Evolutionary conservation across 2,797 vertebrate species (phyloP), one percentile per base, ranked within the genome.

Genomic region (Alfaro cultratus): DNA sequence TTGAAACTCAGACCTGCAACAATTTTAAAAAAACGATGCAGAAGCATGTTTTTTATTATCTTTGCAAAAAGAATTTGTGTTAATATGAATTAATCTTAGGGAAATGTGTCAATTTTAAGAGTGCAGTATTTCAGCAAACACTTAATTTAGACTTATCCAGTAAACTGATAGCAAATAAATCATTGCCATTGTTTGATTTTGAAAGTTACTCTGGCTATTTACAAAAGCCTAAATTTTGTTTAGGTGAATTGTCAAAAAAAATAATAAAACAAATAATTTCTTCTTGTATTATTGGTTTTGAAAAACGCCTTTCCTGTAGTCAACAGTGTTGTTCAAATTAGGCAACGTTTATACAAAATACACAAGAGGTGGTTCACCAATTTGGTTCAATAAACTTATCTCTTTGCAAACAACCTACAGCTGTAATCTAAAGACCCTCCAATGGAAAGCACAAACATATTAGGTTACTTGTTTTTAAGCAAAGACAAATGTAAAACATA

Each of bases 331-430:
- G 83, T 83, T 91, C 84, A 89, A 83, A 91, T 91, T 78, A 77
- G 81, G 68, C 47, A 75, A 83, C 83, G 86, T 92, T 92, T 90
- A 86, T 83, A 83, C 23, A 31, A 83, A 84, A 91, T 91, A 86
- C 85, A 84, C 29, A n/a, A 83, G 83, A 91, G 84, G 82, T 84
- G 80, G 88, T 83, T 88, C 87, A 74, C 77, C 68, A 75, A 85
- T 79, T 82, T 77, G 80, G 88, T 86, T 89, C 83, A 85, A 78
- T 77, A 83, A 80, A 86, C 76, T 81, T 88, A 74, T 76, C 86
- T 76, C 73, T 84, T 86, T 85, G 55, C 83, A 92, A 92, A 94
- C 88, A 93, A 85, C 91, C 90, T 68, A 47, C 86, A 90, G 90
- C 92, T 31, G 84, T 12, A 45, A 26, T 89, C 85, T 85, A 78